These are phyloP conservation scores for Clupea harengus DNA, from an alignment of 2,113 vertebrate species.

Conservation along the genomic window DNA sequence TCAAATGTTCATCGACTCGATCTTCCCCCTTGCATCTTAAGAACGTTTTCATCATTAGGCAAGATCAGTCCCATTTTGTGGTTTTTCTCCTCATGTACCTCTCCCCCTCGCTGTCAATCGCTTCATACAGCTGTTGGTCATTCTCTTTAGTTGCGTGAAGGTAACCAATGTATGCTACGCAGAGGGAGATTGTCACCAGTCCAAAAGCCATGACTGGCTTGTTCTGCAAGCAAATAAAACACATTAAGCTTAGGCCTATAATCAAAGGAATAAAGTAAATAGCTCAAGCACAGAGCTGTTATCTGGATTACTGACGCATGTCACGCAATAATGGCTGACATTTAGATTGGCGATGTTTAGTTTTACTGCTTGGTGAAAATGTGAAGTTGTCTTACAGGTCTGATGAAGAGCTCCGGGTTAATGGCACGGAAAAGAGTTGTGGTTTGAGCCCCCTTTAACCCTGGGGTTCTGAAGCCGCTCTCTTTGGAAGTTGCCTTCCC, in stretches of 20 bases:
- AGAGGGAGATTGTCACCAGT: slow-evolving; percentile 79
- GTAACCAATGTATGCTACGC: slow-evolving; percentile 91
- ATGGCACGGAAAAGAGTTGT: slow-evolving; percentile 88
- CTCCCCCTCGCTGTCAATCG: slow-evolving; percentile 83
- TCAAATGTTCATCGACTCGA: neutral
- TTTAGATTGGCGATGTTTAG: neutral
- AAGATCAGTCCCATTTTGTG: slow-evolving; percentile 88
- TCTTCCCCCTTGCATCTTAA: neutral
- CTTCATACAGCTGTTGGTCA: slow-evolving; percentile 86
- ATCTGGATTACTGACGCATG: neutral
- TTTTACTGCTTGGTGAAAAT: neutral
- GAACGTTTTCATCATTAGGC: neutral
- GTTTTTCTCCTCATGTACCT: slow-evolving; percentile 80
- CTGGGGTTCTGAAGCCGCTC: slow-evolving; percentile 69
- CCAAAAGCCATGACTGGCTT: slow-evolving; percentile 92
- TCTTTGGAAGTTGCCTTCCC: slow-evolving; percentile 62
- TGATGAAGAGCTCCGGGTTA: slow-evolving; percentile 96
- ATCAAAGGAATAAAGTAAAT: neutral
- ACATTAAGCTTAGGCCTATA: neutral
- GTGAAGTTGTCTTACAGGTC: slow-evolving; percentile 78
- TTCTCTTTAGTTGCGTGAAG: slow-evolving; percentile 85
- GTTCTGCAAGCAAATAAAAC: slow-evolving; percentile 75
- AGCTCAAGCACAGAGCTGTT: neutral
- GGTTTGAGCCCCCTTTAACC: slow-evolving; percentile 77
- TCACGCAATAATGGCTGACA: neutral